Base-by-base conservation (phyloP, 2,888 invertebrate species). In the Schrankia costaestrigalis region DNA sequence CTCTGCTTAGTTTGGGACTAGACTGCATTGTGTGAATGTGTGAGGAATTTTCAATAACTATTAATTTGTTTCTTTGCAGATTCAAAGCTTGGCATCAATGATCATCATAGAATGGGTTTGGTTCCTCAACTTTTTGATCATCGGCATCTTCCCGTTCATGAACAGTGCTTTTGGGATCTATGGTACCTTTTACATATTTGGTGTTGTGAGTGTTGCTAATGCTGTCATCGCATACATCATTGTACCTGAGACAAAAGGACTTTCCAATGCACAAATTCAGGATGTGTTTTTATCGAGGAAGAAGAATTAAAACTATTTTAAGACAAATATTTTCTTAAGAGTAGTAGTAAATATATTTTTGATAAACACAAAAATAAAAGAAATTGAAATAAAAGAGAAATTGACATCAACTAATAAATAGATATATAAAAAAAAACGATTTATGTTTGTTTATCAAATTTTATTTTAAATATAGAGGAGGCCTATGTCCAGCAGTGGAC, bases 221-320 rank as follows among this genome's bases (percentile, higher is more conserved):
- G 65, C 69, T 0, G 18, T 78, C 0, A 46, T 79, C n/a, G 63
- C 72, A 0, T 67, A 67, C 21, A 50, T 78, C 8, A 48, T 71
- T 2, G 63, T 89, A 0, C 89, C 89, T 0, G 89, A 89, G 57
- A 89, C 89, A 0, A 89, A 88, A 34, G 88, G 89, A 1, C 60
- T 86, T 1, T 76, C 82, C 0, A 78, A 73, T 19, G 67, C 70
- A 9, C 70, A 79, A 29, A 88, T 89, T 10, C 76, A 87, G 26
- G 58, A 57, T 11, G 21, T 35, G 64, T 71, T 47, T 38, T 48
- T 1, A 41, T 64, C 30, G 3, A 46, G 47, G 11, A 48, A 38
- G n/a, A 48, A 47, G 35, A 37, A 41, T 31, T 48, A 38, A 34
- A 11, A 11, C 5, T 17, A 12, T 11, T 11, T 27, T 10, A 21